These are phyloP conservation scores for Orthosia cruda DNA, from an alignment of 2,888 invertebrate species.

Conservation along the genomic window DNA sequence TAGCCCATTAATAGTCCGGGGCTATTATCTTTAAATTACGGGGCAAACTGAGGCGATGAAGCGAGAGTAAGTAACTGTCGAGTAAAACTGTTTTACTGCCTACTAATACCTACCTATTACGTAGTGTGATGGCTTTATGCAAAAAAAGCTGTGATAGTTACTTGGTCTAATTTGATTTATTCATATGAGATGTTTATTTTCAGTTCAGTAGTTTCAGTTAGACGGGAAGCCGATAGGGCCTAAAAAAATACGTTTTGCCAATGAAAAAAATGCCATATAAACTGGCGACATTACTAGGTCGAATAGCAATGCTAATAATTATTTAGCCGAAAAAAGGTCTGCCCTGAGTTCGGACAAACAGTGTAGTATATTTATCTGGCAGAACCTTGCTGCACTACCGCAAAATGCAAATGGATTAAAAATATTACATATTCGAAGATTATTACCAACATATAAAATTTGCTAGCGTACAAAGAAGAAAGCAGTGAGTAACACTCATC, in stretches of 20 bases:
- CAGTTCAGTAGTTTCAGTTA: too few relatives aligned
- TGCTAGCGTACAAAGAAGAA: too few relatives aligned
- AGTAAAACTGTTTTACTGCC: slow-evolving; percentile 34
- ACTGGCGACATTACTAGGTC: too few relatives aligned
- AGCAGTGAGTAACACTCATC: too few relatives aligned
- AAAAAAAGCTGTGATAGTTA: background rate
- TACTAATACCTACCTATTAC: background rate
- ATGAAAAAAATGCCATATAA: too few relatives aligned
- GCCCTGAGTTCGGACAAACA: too few relatives aligned
- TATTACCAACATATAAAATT: too few relatives aligned
- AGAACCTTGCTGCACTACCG: background rate
- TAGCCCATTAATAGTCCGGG: slow-evolving; percentile 36
- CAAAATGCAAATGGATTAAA: background rate
- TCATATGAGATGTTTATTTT: background rate
- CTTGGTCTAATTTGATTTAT: slow-evolving; percentile 2
- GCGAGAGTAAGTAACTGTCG: slow-evolving; percentile 13
- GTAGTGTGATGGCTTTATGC: background rate
- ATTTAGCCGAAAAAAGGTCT: too few relatives aligned
- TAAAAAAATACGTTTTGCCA: too few relatives aligned
- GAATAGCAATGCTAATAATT: too few relatives aligned
- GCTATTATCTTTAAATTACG: slow-evolving; percentile 52
- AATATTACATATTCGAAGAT: background rate
- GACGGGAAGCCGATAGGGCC: too few relatives aligned
- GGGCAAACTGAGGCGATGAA: slow-evolving; percentile 35
- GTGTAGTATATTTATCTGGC: background rate